These are phyloP conservation scores for Australoheros scitulus DNA, from an alignment of 2,113 vertebrate genomes.

Conservation along the genomic window DNA sequence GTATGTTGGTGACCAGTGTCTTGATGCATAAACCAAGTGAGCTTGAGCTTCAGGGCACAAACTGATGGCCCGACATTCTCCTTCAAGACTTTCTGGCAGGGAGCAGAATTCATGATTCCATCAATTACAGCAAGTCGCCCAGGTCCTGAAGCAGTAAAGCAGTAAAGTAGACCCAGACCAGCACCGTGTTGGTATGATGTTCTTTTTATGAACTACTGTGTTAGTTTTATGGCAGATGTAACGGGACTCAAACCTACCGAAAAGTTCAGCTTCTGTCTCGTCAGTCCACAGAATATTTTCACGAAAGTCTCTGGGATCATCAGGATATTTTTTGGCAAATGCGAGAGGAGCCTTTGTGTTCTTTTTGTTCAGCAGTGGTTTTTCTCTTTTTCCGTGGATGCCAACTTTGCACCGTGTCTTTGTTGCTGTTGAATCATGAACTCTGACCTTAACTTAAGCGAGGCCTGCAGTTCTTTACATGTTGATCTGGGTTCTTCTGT, in stretches of 20 bases:
- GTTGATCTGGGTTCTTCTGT: background rate
- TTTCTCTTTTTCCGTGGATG: background rate
- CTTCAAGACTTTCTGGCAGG: background rate
- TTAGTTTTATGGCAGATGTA: background rate
- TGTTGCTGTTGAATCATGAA: background rate
- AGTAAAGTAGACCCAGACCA: background rate
- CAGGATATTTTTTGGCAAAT: background rate
- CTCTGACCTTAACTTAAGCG: background rate
- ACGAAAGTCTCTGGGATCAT: background rate
- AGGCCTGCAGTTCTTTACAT: background rate
- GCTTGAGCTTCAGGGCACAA: background rate
- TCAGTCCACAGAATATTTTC: background rate
- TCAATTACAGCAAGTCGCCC: background rate
- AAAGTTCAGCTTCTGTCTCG: background rate
- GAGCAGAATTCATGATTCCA: background rate
- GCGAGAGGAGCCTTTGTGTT: no score
- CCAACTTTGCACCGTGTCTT: background rate
- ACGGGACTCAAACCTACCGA: background rate
- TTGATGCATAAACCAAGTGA: background rate
- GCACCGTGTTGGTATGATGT: background rate
- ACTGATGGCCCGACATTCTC: background rate
- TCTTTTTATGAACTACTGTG: background rate
- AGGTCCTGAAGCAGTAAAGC: background rate
- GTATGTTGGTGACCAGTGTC: no score
- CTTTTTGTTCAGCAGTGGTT: background rate